A percentile compares a stretch with the other conserved stretches of the same genome.
Evolutionary conservation across 2,888 invertebrate genomes (phyloP).

Genomic region (Syritta pipiens): DNA sequence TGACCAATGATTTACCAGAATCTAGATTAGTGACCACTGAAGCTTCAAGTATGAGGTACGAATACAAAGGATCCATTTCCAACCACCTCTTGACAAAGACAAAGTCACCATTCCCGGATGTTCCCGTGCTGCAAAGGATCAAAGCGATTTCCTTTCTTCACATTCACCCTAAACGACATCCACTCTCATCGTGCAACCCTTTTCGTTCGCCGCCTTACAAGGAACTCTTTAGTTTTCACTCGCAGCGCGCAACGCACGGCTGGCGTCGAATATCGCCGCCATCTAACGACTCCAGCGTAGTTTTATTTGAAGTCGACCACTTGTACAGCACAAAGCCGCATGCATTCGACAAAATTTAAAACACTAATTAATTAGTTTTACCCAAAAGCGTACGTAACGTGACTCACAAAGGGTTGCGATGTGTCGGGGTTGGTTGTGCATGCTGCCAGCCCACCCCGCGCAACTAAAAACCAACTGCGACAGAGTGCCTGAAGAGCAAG

Average conservation of each 20-base stretch:
- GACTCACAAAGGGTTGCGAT: constrained; percentile 44
- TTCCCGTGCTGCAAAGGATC: no score
- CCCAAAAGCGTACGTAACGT: constrained; percentile 40
- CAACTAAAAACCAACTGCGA: constrained; percentile 34
- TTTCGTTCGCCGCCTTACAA: not conserved
- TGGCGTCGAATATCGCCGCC: constrained; percentile 26
- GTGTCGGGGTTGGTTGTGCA: not conserved
- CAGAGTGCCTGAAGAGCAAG: constrained; percentile 6
- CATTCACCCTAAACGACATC: no score
- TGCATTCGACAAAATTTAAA: constrained; percentile 62
- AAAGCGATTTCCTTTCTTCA: constrained; percentile 1
- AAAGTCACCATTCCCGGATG: no score
- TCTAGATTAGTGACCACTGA: no score
- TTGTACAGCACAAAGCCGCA: constrained; percentile 26
- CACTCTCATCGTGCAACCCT: no score
- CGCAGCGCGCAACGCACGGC: not conserved
- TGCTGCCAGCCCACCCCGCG: no score
- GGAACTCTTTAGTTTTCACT: constrained; percentile 27
- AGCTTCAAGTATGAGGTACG: no score
- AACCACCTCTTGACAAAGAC: no score
- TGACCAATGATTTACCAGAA: no score
- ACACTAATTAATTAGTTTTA: constrained; percentile 66
- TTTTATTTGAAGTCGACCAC: constrained; percentile 62
- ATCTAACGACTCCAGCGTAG: constrained; percentile 8
- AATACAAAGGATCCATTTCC: no score